Conservation (phyloP, 2,888 invertebrate species). For the Cecidostiba fungosa region DNA sequence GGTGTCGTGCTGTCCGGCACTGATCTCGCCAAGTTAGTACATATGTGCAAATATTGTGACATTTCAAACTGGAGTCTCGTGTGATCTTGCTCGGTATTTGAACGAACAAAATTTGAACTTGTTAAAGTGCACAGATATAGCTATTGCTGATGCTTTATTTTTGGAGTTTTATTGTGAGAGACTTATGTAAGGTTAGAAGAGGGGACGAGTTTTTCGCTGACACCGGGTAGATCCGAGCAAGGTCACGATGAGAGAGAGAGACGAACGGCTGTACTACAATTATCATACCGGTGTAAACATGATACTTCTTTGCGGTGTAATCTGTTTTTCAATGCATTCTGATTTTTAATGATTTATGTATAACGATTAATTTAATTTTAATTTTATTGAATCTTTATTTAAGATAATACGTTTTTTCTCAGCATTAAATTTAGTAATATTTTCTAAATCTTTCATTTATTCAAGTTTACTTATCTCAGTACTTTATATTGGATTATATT, state of each 20-base stretch:
- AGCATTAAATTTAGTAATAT: too few relatives aligned
- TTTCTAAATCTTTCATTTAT: too few relatives aligned
- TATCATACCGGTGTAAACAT: slow-evolving; percentile 41
- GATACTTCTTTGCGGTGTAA: not conserved
- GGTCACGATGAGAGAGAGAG: not conserved
- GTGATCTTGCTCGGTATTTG: not conserved
- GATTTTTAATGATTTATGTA: too few relatives aligned
- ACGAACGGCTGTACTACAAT: not conserved
- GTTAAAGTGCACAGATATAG: not conserved
- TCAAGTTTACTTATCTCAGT: not conserved
- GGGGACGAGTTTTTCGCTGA: slow-evolving; percentile 16
- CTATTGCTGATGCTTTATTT: slow-evolving; percentile 5
- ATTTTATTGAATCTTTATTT: too few relatives aligned
- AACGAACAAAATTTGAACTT: too few relatives aligned
- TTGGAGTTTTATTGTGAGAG: not conserved
- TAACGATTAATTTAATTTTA: too few relatives aligned
- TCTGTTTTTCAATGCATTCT: not conserved
- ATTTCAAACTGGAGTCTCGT: too few relatives aligned
- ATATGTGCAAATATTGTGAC: not conserved
- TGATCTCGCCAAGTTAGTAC: slow-evolving; percentile 86
- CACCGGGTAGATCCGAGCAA: slow-evolving; percentile 44
- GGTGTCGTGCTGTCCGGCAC: slow-evolving; percentile 84
- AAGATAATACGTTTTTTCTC: not conserved
- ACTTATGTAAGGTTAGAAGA: not conserved
- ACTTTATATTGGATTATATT: not conserved